Evolutionary conservation across 2,797 vertebrate species (phyloP).

Genomic region (Intellagama lesueurii): DNA sequence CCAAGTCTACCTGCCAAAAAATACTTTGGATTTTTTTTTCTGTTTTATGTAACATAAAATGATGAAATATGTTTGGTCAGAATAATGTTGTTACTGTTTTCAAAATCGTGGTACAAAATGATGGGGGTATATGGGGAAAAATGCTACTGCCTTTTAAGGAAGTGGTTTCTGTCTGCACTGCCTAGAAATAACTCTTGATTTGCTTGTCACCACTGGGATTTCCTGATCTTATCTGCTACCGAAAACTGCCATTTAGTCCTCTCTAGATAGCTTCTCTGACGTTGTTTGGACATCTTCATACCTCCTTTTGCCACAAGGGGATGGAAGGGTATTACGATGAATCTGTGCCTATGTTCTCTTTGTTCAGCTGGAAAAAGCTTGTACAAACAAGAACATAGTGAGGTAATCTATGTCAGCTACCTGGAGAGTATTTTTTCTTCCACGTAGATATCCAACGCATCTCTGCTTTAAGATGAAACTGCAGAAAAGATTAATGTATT

Average conservation of each 20-base stretch:
- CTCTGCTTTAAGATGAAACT: conserved; percentile 16
- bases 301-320: neutral
- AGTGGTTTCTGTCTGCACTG: neutral
- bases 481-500: conserved; percentile 11
- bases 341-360: neutral
- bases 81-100: neutral
- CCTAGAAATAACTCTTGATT: conserved; percentile 1
- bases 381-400: neutral
- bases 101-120: neutral
- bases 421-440: conserved; percentile 12
- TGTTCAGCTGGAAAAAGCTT: neutral
- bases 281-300: neutral
- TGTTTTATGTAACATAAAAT: neutral
- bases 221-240: conserved; percentile 29
- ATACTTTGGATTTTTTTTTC: neutral
- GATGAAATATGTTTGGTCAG: neutral
- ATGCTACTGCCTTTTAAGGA: neutral
- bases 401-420: neutral
- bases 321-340: neutral
- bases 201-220: neutral
- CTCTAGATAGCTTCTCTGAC: neutral
- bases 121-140: neutral
- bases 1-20: neutral
- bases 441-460: neutral
- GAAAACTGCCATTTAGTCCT: conserved; percentile 29